Conservation (phyloP, 2,888 invertebrate species). For the Andrena camellia region DNA sequence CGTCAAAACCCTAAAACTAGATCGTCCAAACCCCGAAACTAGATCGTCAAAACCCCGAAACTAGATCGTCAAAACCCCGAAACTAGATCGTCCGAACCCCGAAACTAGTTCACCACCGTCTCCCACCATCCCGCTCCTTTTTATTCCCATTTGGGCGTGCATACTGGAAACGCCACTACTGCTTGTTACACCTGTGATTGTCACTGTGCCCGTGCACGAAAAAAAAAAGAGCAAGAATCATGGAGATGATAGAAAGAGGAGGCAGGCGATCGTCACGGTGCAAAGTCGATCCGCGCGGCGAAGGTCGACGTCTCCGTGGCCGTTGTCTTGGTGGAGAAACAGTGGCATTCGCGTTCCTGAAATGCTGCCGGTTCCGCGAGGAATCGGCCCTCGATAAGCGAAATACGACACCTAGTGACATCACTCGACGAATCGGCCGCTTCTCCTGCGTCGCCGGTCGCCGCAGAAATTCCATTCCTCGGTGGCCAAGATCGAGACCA, state of each 20-base stretch:
- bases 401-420: slow-evolving; percentile 83
- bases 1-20: too few species aligned
- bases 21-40: too few species aligned
- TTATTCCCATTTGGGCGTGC: too few species aligned
- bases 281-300: slow-evolving; percentile 56
- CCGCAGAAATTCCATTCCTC: slow-evolving; percentile 29
- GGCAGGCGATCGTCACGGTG: slow-evolving; percentile 37
- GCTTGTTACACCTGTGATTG: too few species aligned
- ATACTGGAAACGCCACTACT: too few species aligned
- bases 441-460: slow-evolving; percentile 21
- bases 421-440: slow-evolving; percentile 74
- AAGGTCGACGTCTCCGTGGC: slow-evolving; percentile 61
- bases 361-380: slow-evolving; percentile 78
- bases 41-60: too few species aligned
- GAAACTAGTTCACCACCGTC: too few species aligned
- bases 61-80: too few species aligned
- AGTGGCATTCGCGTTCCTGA: slow-evolving; percentile 78
- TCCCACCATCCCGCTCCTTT: too few species aligned
- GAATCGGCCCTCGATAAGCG: slow-evolving; percentile 82
- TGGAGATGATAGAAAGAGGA: not conserved
- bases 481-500: not conserved
- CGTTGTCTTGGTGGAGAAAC: slow-evolving; percentile 65
- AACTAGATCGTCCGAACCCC: too few species aligned
- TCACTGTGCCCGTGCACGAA: too few species aligned
- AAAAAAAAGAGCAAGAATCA: not conserved